Evolutionary conservation across 2,797 vertebrate species (phyloP).

Genomic region (Champsocephalus gunnari): DNA sequence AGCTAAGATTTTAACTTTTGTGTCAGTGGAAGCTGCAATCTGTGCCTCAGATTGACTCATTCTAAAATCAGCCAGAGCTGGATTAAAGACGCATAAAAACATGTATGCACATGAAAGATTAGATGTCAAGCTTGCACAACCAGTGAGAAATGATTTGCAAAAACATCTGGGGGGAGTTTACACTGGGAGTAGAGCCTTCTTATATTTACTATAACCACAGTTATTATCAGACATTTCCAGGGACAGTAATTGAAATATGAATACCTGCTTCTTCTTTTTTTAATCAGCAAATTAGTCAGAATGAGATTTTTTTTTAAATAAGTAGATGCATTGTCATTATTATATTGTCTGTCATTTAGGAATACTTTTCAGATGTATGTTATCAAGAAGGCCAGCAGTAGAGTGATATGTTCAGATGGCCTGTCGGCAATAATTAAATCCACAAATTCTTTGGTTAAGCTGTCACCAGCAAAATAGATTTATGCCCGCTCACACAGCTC

Average conservation of each 20-base stretch:
- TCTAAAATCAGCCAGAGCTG: slow-evolving; percentile 8
- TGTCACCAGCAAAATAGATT: slow-evolving; percentile 53
- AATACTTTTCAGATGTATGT: slow-evolving; percentile 45
- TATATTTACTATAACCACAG: slow-evolving; percentile 45
- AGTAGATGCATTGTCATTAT: slow-evolving; percentile 1
- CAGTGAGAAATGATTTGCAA: slow-evolving; percentile 51
- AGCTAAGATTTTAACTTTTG: not conserved
- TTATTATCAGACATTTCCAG: slow-evolving; percentile 27
- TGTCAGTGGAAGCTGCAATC: not conserved
- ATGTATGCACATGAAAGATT: slow-evolving; percentile 34
- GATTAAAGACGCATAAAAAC: slow-evolving; percentile 30
- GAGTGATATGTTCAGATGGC: slow-evolving; percentile 44
- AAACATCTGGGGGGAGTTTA: slow-evolving; percentile 63
- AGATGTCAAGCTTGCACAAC: slow-evolving; percentile 36
- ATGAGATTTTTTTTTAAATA: not conserved
- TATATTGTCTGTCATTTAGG: slow-evolving; percentile 9
- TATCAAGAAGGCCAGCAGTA: slow-evolving; percentile 33
- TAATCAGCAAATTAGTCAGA: slow-evolving; percentile 6
- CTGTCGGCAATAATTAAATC: slow-evolving; percentile 51
- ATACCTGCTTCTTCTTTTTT: not conserved
- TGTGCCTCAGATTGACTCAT: not conserved
- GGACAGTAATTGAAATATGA: slow-evolving; percentile 37
- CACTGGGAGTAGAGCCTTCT: slow-evolving; percentile 34
- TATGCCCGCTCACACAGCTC: slow-evolving; percentile 26
- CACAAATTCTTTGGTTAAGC: slow-evolving; percentile 62